A percentile compares a stretch with the other conserved stretches of the same genome.
These are phyloP conservation scores for Lampropteryx suffumata DNA, from an alignment of 2,888 invertebrate genomes.

Conservation along the genomic window DNA sequence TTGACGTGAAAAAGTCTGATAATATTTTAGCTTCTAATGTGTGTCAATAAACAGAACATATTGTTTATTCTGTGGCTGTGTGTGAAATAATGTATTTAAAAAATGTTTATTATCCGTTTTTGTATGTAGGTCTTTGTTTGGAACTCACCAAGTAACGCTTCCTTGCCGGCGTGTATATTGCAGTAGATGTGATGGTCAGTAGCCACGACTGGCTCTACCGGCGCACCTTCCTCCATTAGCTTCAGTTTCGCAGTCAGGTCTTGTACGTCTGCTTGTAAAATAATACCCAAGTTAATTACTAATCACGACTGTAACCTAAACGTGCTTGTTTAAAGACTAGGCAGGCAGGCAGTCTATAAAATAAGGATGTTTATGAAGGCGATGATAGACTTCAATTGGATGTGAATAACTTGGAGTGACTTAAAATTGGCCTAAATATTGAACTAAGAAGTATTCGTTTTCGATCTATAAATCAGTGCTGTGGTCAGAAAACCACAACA, in stretches of 20 bases:
- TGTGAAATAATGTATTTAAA: too few relatives aligned
- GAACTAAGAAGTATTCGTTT: too few relatives aligned
- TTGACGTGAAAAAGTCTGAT: too few relatives aligned
- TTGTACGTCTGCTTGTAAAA: slow-evolving; percentile 83
- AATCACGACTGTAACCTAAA: slow-evolving; percentile 2
- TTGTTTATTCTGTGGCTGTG: too few relatives aligned
- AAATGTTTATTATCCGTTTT: too few relatives aligned
- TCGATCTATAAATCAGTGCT: not conserved
- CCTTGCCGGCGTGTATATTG: slow-evolving; percentile 73
- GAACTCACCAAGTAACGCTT: slow-evolving; percentile 64
- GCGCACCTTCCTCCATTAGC: slow-evolving; percentile 82
- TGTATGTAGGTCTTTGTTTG: too few relatives aligned
- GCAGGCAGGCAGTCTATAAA: not conserved
- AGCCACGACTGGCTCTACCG: slow-evolving; percentile 61
- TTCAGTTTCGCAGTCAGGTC: slow-evolving; percentile 87
- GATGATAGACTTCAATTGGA: not conserved
- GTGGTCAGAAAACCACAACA: slow-evolving; percentile 16
- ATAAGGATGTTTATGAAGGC: not conserved
- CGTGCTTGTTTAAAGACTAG: not conserved
- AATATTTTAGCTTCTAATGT: too few relatives aligned
- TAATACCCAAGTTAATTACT: slow-evolving; percentile 3
- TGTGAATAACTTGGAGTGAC: not conserved
- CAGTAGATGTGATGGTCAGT: slow-evolving; percentile 76
- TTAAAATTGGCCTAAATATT: too few relatives aligned
- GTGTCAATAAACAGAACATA: too few relatives aligned